Base-by-base conservation (phyloP, 2,113 vertebrate species). In the Ophiodon elongatus region DNA sequence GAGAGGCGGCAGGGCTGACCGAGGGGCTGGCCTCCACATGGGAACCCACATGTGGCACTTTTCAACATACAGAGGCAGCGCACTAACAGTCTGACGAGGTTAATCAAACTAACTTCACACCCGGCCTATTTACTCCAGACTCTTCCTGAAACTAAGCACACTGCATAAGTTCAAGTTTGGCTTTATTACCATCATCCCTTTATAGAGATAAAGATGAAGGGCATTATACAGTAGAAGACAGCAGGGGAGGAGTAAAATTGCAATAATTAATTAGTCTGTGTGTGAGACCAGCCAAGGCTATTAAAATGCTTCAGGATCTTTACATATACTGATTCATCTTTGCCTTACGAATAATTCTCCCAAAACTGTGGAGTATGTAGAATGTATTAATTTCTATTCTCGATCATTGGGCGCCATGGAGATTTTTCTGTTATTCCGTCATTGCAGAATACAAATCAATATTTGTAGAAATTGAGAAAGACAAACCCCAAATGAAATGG, bases 261-360 rank as follows among this genome's bases (percentile, higher is more conserved):
- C 74, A 83, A 73, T 86, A 83, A 90, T 88, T 76, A 89, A 92
- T 90, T 80, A 86, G 85, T 83, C 82, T 80, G 69, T 73, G 85
- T 73, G 85, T 73, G 86, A 89, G 74, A 85, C 72, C 77, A 84
- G 90, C 75, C 84, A 76, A 80, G 71, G 68, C 86, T 77, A 84
- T 90, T 83, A 80, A 87, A 86, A 83, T 71, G 81, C 83, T 89
- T 92, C 85, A 84, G 64, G 59, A 84, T 80, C 73, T 80, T 83
- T 57, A 81, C 25, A 76, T 57, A 50, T 37, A 76, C 76, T 57
- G 82, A 84, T 90, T 80, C 43, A 86, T 83, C 65, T 75, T 43
- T 63, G 56, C 71, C 75, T 84, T 7, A 29, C 14, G 33, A 84
- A 75, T 69, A 65, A 83, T 47, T 73, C 52, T 68, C 78, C 67